Percentiles rank a stretch among this genome's conserved stretches.
Conservation (phyloP, 2,113 vertebrate species). For the Salvator merianae region DNA sequence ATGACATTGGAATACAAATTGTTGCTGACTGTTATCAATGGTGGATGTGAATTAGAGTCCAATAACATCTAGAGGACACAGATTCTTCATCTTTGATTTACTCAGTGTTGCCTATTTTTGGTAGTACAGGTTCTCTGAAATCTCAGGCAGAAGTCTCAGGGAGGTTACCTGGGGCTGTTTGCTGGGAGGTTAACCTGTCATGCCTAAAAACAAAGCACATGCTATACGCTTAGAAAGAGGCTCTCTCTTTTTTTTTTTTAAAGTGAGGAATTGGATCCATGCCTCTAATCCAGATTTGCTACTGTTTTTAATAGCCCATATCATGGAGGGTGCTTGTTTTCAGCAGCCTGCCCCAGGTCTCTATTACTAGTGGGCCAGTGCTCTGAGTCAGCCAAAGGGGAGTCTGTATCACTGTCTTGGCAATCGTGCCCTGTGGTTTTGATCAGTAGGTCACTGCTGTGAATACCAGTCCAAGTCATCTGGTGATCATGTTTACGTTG, state of each 20-base stretch:
- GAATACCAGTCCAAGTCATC: too few relatives aligned
- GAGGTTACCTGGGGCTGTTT: background rate
- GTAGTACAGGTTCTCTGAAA: background rate
- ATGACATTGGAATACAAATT: background rate
- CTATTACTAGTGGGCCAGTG: too few relatives aligned
- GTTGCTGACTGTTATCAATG: background rate
- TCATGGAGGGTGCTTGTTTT: background rate
- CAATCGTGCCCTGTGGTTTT: too few relatives aligned
- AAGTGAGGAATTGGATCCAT: background rate
- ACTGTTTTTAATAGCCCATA: background rate
- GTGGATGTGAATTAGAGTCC: background rate
- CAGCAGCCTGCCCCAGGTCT: too few relatives aligned
- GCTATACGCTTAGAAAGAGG: background rate
- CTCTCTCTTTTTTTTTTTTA: background rate
- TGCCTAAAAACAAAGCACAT: background rate
- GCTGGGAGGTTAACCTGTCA: background rate
- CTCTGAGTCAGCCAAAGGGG: too few relatives aligned
- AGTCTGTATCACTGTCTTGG: too few relatives aligned
- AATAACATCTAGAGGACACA: background rate
- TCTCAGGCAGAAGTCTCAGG: background rate
- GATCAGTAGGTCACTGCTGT: too few relatives aligned
- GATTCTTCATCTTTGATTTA: background rate
- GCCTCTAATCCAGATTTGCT: background rate
- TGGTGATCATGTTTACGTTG: too few relatives aligned
- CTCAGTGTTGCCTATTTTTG: background rate